Evolutionary conservation across 2,888 invertebrate species (phyloP).

Genomic region (Eulithis prunata): DNA sequence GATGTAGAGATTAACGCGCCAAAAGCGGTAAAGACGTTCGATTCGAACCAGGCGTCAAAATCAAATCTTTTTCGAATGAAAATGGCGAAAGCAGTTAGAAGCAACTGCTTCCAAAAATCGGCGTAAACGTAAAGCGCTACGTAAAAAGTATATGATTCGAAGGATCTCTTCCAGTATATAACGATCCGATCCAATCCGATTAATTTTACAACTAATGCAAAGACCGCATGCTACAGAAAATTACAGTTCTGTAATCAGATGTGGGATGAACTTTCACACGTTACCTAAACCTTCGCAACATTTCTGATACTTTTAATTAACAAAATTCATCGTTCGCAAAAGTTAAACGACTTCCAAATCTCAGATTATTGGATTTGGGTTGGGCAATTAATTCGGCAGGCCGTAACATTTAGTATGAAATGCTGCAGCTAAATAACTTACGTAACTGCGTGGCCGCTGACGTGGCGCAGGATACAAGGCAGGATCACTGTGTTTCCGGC

Average conservation of each 20-base stretch:
- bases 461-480: slow-evolving; percentile 72
- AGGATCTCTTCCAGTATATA: too few species aligned
- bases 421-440: slow-evolving; percentile 55
- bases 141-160: too few species aligned
- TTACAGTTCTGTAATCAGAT: not conserved
- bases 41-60: too few species aligned
- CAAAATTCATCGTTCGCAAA: slow-evolving; percentile 17
- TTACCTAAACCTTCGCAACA: not conserved
- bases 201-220: too few species aligned
- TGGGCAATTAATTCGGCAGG: slow-evolving; percentile 41
- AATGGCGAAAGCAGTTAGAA: too few species aligned
- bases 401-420: slow-evolving; percentile 34
- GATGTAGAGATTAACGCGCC: too few species aligned
- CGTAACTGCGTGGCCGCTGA: slow-evolving; percentile 68
- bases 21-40: too few species aligned
- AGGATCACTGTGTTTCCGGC: slow-evolving; percentile 69
- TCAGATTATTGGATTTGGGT: slow-evolving; percentile 39
- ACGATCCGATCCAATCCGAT: too few species aligned
- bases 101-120: too few species aligned
- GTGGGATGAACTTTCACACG: not conserved
- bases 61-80: too few species aligned
- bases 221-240: not conserved
- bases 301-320: slow-evolving; percentile 15
- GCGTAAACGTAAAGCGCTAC: too few species aligned
- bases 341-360: slow-evolving; percentile 32